These are phyloP conservation scores for Microplitis demolitor DNA, from an alignment of 1,140 invertebrate species.

Conservation along the genomic window DNA sequence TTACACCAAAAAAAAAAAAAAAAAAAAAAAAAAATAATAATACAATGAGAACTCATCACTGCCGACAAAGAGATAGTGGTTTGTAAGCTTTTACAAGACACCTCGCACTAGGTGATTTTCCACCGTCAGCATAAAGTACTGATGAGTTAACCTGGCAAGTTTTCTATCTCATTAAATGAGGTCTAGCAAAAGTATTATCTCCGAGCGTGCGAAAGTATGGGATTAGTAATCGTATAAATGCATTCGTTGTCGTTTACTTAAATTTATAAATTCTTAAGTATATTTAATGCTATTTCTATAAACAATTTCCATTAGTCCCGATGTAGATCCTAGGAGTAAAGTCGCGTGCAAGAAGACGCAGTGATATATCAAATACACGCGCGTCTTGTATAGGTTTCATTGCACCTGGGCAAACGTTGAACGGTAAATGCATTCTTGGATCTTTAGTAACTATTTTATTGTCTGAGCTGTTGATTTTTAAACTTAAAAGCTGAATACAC, in stretches of 20 bases:
- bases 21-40: no score
- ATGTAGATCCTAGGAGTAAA: not conserved
- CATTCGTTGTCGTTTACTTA: not conserved
- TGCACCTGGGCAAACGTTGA: not conserved
- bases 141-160: constrained; percentile 35
- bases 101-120: not conserved
- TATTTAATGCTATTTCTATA: not conserved
- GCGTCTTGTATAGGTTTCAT: constrained; percentile 3
- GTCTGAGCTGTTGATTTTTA: not conserved
- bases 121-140: not conserved
- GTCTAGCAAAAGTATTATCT: constrained; percentile 33
- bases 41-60: not conserved
- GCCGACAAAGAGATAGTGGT: not conserved
- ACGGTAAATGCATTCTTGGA: constrained; percentile 18
- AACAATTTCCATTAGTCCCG: constrained; percentile 20
- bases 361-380: constrained; percentile 20
- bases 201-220: constrained; percentile 35
- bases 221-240: not conserved
- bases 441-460: constrained; percentile 13
- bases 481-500: no score
- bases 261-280: not conserved
- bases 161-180: constrained; percentile 29
- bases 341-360: constrained; percentile 12
- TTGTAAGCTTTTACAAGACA: not conserved
- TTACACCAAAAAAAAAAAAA: no score